These are phyloP conservation scores for Hydropsyche tenuis DNA, from an alignment of 1,140 invertebrate species.

Conservation along the genomic window DNA sequence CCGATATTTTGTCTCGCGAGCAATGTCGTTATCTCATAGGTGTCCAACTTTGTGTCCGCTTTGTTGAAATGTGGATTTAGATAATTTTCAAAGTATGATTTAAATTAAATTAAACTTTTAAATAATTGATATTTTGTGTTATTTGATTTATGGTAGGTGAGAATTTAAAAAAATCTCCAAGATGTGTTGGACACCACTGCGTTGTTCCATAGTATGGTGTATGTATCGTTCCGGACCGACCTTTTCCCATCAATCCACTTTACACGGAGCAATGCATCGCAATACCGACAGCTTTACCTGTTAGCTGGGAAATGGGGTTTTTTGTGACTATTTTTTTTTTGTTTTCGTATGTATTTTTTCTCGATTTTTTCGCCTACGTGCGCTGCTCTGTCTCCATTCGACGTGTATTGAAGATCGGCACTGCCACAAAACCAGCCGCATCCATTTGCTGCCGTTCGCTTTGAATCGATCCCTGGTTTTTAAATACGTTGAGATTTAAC, in stretches of 20 bases:
- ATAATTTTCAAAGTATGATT: no score
- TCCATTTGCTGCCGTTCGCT: slow-evolving; percentile 16
- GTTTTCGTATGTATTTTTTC: not conserved
- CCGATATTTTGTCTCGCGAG: slow-evolving; percentile 37
- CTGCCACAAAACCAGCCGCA: slow-evolving; percentile 8
- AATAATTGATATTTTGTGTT: no score
- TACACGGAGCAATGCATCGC: slow-evolving; percentile 44
- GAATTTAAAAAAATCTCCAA: no score
- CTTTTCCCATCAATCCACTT: slow-evolving; percentile 46
- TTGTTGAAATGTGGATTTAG: no score
- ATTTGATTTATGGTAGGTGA: no score
- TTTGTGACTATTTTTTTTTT: no score
- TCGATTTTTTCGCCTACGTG: slow-evolving; percentile 5
- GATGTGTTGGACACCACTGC: no score
- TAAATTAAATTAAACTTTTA: no score
- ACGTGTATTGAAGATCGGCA: slow-evolving; percentile 1
- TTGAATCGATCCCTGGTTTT: not conserved
- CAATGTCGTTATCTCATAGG: slow-evolving; percentile 24
- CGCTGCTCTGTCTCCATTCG: slow-evolving; percentile 13
- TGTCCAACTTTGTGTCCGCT: no score
- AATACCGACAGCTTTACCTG: slow-evolving; percentile 46
- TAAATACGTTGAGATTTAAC: not conserved
- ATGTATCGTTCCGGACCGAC: not conserved
- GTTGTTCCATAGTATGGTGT: not conserved
- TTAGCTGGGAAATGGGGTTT: slow-evolving; percentile 38